Evolutionary conservation across 2,113 vertebrate species (phyloP).

Genomic region (Nibea albiflora): DNA sequence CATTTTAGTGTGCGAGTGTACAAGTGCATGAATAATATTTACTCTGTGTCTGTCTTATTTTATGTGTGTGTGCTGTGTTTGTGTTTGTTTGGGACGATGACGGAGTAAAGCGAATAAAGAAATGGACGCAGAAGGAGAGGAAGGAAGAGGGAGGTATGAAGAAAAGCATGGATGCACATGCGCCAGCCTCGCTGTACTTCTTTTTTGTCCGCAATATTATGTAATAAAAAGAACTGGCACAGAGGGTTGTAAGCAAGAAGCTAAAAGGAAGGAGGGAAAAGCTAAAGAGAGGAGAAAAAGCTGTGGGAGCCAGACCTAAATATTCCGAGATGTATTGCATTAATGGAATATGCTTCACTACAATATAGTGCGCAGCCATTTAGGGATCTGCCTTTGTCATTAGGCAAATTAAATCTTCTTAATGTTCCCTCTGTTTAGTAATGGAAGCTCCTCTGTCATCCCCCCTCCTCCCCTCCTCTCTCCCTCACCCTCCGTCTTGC

Average conservation of each 20-base stretch:
- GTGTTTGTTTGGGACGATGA: constrained; percentile 14
- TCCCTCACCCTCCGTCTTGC: constrained; percentile 46
- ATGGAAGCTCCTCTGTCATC: constrained; percentile 67
- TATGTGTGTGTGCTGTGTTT: constrained; percentile 31
- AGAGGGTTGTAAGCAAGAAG: constrained; percentile 57
- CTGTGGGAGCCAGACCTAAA: constrained; percentile 58
- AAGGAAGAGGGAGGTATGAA: constrained; percentile 12
- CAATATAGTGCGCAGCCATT: constrained; percentile 66
- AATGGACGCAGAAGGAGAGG: not conserved
- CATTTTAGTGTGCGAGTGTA: constrained; percentile 33
- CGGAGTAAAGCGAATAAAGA: constrained; percentile 16
- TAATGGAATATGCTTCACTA: constrained; percentile 69
- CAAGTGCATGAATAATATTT: constrained; percentile 43
- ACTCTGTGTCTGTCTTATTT: constrained; percentile 14
- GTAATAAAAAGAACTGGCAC: constrained; percentile 70
- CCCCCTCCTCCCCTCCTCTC: constrained; percentile 36
- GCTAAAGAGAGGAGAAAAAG: constrained; percentile 34
- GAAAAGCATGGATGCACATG: constrained; percentile 47
- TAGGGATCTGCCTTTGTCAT: constrained; percentile 73
- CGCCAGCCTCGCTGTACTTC: constrained; percentile 46
- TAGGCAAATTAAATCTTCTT: constrained; percentile 78
- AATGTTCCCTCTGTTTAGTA: constrained; percentile 74
- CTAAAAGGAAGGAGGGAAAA: constrained; percentile 45
- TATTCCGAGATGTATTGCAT: constrained; percentile 69
- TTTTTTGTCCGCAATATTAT: constrained; percentile 74